Evolutionary conservation across 37 sponge, comb jelly and placozoan genomes (phyloP), one percentile per base, ranked within the genome.

Genomic region (Eunapius fragilis): DNA sequence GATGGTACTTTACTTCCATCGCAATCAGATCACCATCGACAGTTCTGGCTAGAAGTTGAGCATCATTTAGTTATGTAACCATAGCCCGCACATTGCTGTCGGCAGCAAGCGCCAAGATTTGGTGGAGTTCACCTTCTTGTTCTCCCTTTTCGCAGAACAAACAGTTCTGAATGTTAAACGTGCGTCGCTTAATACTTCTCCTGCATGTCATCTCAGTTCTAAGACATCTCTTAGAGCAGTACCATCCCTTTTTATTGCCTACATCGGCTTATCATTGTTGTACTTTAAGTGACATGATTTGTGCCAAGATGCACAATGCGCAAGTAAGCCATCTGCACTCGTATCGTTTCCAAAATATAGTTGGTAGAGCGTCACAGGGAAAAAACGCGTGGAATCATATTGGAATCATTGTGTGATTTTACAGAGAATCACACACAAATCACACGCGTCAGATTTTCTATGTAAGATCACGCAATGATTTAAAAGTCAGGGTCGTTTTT

Each of bases 201-300:
- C 58, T 58, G 58, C n/a, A n/a, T n/a, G n/a, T 58, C 58, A 1
- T 58, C 58, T 58, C n/a, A n/a, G n/a, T n/a, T 58, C 58, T 58
- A 11, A 58, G 17, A 17, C 58, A 58, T 58, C 58, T 58, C 58
- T 58, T 58, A 58, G 58, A 58, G 14, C 58, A 58, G 7, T 58
- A 58, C 58, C 58, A 58, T 11, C 58, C 37, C 67, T 69, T 48
- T 81, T 81, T 36, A 41, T 83, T 83, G 83, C 83, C 45, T 47
- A 5, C 72, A 73, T 37, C 28, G 72, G 70, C 83, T 83, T 83
- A 83, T 35, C 71, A 72, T 41, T 71, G 47, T 47, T 82, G 41
- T 33, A 82, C 69, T 82, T 70, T 35, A 82, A 82, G 70, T 82
- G 82, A 82, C 82, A 69, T 36, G 82, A 82, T 82, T 82, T 82